Conservation (phyloP, 2,797 vertebrate species). For the Sebastes jordani region DNA sequence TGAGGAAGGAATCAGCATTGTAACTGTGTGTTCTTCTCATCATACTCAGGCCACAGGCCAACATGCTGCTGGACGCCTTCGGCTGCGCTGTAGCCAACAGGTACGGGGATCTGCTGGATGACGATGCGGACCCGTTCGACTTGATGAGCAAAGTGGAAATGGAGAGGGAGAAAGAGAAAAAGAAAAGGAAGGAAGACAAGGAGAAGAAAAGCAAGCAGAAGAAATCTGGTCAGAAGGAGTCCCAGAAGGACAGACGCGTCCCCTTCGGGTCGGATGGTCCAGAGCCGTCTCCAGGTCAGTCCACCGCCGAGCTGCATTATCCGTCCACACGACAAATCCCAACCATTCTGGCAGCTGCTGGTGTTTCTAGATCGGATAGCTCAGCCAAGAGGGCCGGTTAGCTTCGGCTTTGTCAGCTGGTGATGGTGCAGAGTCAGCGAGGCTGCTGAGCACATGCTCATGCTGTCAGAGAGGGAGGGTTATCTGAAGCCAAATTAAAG, state of each 20-base stretch:
- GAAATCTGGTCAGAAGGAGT: constrained; percentile 81
- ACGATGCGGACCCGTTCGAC: constrained; percentile 92
- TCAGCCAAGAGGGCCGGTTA: constrained; percentile 17
- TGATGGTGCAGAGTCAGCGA: constrained; percentile 50
- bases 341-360: constrained; percentile 29
- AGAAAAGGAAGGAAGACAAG: constrained; percentile 66
- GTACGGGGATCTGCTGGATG: constrained; percentile 90
- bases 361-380: constrained; percentile 61
- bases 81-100: constrained; percentile 90
- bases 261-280: constrained; percentile 6
- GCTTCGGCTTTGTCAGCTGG: constrained; percentile 46
- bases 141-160: constrained; percentile 80
- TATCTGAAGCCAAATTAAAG: not conserved
- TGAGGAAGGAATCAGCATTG: not conserved
- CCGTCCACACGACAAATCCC: constrained; percentile 1
- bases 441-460: constrained; percentile 20
- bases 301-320: not conserved
- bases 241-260: constrained; percentile 82
- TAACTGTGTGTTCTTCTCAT: not conserved
- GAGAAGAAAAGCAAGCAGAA: constrained; percentile 67
- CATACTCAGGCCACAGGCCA: constrained; percentile 77
- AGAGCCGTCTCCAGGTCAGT: constrained; percentile 38
- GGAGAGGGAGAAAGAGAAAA: constrained; percentile 73
- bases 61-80: constrained; percentile 86
- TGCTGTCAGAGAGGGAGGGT: not conserved